Evolutionary conservation across 2,113 vertebrate genomes (phyloP).

Genomic region (Lagopus muta): DNA sequence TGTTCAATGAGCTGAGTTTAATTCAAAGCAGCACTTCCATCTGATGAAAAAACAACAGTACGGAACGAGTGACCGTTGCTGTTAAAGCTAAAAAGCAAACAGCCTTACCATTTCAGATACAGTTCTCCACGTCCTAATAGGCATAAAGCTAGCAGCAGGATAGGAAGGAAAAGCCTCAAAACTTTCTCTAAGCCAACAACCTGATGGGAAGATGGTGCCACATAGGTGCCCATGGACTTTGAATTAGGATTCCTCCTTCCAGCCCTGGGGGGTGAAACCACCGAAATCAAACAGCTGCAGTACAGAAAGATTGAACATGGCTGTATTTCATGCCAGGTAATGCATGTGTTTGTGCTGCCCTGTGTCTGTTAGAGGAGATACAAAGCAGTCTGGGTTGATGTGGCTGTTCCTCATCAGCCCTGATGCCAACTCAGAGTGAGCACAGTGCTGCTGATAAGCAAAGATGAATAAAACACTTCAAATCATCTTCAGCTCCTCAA

Average conservation of each 20-base stretch:
- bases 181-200: not conserved
- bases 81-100: not conserved
- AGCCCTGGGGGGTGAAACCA: not conserved
- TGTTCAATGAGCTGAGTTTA: not conserved
- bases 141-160: not conserved
- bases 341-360: not conserved
- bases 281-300: not conserved
- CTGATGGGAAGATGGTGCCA: accelerated
- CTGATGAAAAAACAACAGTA: not conserved
- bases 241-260: not conserved
- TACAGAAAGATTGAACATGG: no score
- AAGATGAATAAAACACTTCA: not conserved
- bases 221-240: not conserved
- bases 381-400: not conserved
- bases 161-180: not conserved
- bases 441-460: not conserved
- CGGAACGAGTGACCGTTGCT: not conserved
- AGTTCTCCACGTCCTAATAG: not conserved
- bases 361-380: not conserved
- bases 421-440: not conserved
- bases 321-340: not conserved
- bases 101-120: not conserved
- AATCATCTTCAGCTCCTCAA: not conserved
- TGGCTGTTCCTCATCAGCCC: not conserved
- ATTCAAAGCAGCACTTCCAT: not conserved